phyloP scores from a whole-genome alignment of 2,113 vertebrate genomes.

The Cynopterus brachyotis region DNA sequence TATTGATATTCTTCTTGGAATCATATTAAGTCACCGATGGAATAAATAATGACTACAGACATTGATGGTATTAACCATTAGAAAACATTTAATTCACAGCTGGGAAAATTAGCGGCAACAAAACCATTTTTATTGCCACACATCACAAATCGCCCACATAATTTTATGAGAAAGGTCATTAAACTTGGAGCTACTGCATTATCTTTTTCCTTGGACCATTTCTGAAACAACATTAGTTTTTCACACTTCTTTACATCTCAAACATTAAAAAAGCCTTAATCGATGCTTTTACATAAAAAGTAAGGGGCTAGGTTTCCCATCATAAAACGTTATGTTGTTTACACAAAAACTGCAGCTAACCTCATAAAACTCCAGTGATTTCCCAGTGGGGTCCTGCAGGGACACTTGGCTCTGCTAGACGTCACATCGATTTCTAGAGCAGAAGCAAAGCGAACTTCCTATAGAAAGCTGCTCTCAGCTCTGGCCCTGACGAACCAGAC shows the following conservation, averaged over 20 bases:
- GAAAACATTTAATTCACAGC: slow-evolving; percentile 44
- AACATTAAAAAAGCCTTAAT: slow-evolving; percentile 71
- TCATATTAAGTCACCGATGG: background rate
- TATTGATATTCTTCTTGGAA: slow-evolving; percentile 46
- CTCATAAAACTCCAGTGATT: slow-evolving; percentile 85
- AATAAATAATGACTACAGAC: slow-evolving; percentile 15
- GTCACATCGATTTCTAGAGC: slow-evolving; percentile 71
- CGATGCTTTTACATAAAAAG: slow-evolving; percentile 81
- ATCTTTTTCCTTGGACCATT: slow-evolving; percentile 64
- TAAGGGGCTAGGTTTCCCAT: slow-evolving; percentile 85
- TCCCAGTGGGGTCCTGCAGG: slow-evolving; percentile 83
- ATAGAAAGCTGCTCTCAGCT: slow-evolving; percentile 41
- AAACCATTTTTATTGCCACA: slow-evolving; percentile 58
- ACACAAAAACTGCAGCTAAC: slow-evolving; percentile 84
- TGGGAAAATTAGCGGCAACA: slow-evolving; percentile 51
- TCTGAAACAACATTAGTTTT: slow-evolving; percentile 69
- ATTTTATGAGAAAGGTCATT: slow-evolving; percentile 73
- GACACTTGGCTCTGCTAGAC: slow-evolving; percentile 80
- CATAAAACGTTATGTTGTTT: slow-evolving; percentile 88
- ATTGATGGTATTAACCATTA: background rate
- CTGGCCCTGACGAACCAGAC: slow-evolving; percentile 48
- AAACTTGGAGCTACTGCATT: slow-evolving; percentile 70
- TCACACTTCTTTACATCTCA: slow-evolving; percentile 63
- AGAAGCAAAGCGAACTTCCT: slow-evolving; percentile 65
- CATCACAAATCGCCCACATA: slow-evolving; percentile 63